Evolutionary conservation across 2,113 vertebrate genomes (phyloP).

Genomic region (Beaufortia kweichowensis): DNA sequence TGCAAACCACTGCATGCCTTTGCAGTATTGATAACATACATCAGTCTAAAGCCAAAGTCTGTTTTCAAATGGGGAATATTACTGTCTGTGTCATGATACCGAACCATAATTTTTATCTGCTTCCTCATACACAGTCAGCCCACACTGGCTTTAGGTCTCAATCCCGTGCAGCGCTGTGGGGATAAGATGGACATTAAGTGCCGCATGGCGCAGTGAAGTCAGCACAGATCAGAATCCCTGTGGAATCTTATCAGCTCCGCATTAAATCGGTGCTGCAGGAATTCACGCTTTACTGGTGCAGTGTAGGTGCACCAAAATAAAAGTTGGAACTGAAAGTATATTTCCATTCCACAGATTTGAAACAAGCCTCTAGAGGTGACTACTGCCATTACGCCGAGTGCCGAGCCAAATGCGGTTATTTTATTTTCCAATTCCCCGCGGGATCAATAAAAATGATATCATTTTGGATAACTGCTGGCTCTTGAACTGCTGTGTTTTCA

Average conservation of each 20-base stretch:
- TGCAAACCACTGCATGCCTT: background rate
- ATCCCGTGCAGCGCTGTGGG: background rate
- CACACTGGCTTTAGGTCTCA: background rate
- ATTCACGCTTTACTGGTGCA: background rate
- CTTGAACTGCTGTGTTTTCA: background rate
- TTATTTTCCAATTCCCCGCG: constrained; percentile 8
- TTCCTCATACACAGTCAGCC: no score
- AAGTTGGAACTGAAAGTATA: background rate
- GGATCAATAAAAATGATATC: constrained; percentile 26
- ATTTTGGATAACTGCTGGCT: constrained; percentile 11
- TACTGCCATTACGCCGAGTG: background rate
- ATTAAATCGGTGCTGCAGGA: background rate
- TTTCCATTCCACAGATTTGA: background rate
- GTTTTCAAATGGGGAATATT: no score
- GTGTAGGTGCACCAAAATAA: background rate
- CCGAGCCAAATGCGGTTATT: constrained; percentile 1
- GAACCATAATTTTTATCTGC: background rate
- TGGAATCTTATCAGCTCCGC: background rate
- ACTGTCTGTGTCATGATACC: background rate
- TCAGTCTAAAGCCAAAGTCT: background rate
- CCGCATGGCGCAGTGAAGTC: background rate
- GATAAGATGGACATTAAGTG: background rate
- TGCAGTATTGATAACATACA: no score
- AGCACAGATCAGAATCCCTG: background rate
- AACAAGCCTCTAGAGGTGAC: constrained; percentile 8